Percentiles rank a stretch among this genome's conserved stretches.
Conservation (phyloP, 2,797 vertebrate genomes). For the Eulemur albifrons region DNA sequence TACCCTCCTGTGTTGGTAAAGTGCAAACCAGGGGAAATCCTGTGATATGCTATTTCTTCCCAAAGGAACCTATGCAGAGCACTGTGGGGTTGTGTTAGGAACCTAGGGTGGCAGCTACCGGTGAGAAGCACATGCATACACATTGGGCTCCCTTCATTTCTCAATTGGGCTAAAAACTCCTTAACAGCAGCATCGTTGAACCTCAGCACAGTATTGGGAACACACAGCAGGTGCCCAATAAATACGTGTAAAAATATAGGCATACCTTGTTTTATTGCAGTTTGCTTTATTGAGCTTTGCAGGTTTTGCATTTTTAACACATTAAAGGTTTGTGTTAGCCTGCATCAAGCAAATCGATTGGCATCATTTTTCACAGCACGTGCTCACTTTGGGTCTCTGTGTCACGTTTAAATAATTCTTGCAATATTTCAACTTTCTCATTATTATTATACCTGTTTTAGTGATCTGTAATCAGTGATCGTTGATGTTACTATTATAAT, state of each 20-base stretch:
- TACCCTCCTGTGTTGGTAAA: neutral
- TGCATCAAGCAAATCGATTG: neutral
- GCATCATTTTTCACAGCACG: neutral
- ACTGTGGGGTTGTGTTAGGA: neutral
- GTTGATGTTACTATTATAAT: neutral
- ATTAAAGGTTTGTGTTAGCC: neutral
- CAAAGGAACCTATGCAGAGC: neutral
- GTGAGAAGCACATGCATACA: neutral
- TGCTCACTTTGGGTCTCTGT: neutral
- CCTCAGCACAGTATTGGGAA: neutral
- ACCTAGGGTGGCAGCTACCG: neutral
- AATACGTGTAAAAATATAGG: neutral
- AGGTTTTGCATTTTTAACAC: neutral
- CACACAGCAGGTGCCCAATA: neutral
- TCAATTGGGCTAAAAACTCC: neutral
- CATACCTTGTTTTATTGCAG: neutral
- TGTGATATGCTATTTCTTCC: neutral
- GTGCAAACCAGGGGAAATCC: neutral
- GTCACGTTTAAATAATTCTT: neutral
- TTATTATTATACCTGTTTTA: neutral
- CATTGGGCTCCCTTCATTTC: neutral
- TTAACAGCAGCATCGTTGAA: neutral
- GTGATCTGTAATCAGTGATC: neutral
- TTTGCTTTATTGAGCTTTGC: neutral
- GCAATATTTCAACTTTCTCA: neutral